Base-by-base conservation (phyloP, 2,797 vertebrate genomes). In the Mergus octosetaceus region DNA sequence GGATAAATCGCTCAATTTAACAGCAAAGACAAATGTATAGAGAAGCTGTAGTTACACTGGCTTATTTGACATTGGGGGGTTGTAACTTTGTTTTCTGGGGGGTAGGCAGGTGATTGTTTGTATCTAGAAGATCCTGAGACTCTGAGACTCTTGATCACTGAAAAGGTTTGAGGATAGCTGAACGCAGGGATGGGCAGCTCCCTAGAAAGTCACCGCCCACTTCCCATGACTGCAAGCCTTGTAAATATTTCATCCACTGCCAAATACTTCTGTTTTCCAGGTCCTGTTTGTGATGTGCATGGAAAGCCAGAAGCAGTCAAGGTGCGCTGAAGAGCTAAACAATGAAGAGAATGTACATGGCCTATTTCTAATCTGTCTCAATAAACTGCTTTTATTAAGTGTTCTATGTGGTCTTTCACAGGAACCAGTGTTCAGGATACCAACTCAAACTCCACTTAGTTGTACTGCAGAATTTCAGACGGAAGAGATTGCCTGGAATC, bases 1-100 rank as follows among this genome's bases (percentile, higher is more conserved):
- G 79, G 81, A 86, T 83, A 84, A 91, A 96, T 94, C 53, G 47
- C 75, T 86, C 82, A 68, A 83, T 89, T 87, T 76, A 97, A 79
- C 87, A 81, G 73, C 69, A 89, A 79, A 87, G 85, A 92, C 4
- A 22, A 94, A 93, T 85, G 43, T 69, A 57, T 39, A 10, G 32
- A 85, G 38, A 25, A 94, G 57, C n/a, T 74, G 61, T 30, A 90
- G 77, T 47, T 77, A n/a, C 57, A 80, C 19, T 74, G 73, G 13
- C 25, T 79, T 82, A 45, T 74, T 95, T 93, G 56, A 53, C 81
- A 38, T 8, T 77, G 38, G 61, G 36, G 79, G 41, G 38, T 47
- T 87, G 60, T 1, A 62, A 47, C 45, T 77, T 90, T 19, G 2
- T 3, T 38, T 68, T 51, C 10, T 6, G 79, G 28, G 53, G 53